A percentile compares a stretch with the other conserved stretches of the same genome.
phyloP scores from a whole-genome alignment of 2,888 invertebrate species.

The Leptinotarsa tumamoca region DNA sequence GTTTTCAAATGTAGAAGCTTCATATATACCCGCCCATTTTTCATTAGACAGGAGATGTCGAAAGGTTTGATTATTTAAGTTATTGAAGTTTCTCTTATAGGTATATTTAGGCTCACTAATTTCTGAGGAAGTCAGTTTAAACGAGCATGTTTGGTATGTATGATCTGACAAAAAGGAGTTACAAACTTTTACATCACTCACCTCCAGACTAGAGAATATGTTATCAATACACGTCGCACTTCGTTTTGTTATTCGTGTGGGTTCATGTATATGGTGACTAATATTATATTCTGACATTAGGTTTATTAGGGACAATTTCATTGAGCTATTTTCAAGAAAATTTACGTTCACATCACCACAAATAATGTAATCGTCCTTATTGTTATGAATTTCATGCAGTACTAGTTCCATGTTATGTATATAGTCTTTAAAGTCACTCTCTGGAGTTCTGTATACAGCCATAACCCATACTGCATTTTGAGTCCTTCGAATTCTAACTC shows the following conservation, averaged over 20 bases:
- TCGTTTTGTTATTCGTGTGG: slow-evolving; percentile 12
- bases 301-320: background rate
- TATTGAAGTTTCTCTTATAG: slow-evolving; percentile 13
- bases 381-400: slow-evolving; percentile 11
- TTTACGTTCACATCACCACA: slow-evolving; percentile 23
- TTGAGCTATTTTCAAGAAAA: slow-evolving; percentile 22
- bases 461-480: background rate
- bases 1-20: background rate
- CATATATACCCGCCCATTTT: slow-evolving; percentile 14
- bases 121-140: background rate
- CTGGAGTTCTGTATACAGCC: slow-evolving; percentile 11
- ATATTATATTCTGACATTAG: slow-evolving; percentile 2
- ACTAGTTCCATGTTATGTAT: slow-evolving; percentile 8
- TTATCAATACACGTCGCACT: slow-evolving; percentile 10
- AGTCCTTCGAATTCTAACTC: background rate
- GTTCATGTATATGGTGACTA: slow-evolving; percentile 6
- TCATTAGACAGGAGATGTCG: background rate
- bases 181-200: background rate
- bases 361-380: slow-evolving; percentile 6
- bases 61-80: slow-evolving; percentile 6
- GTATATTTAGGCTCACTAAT: background rate
- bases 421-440: slow-evolving; percentile 12
- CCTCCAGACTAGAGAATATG: slow-evolving; percentile 15
- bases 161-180: slow-evolving; percentile 7
- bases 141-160: background rate